Percentiles rank a stretch among this genome's conserved stretches.
phyloP scores from a whole-genome alignment of 2,113 vertebrate species.

The Apteryx owenii region DNA sequence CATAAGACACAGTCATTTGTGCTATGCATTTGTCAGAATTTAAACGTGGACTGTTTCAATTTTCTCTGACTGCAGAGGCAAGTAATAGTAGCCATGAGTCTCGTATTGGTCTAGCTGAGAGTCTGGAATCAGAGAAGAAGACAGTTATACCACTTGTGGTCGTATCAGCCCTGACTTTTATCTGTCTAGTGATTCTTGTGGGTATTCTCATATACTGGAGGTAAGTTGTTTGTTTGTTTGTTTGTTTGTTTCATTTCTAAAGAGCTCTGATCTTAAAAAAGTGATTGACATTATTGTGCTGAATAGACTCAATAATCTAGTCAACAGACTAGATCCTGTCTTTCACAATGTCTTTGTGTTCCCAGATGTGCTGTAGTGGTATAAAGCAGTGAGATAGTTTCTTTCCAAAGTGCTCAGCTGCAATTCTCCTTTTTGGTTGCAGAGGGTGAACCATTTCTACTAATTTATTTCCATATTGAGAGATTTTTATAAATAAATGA shows the following conservation, averaged over 20 bases:
- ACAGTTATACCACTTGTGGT: conserved; percentile 92
- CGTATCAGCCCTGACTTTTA: conserved; percentile 92
- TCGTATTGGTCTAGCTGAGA: conserved; percentile 87
- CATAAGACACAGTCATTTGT: conserved; percentile 51
- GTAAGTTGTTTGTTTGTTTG: conserved; percentile 76
- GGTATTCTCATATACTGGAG: conserved; percentile 98
- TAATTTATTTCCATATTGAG: neutral
- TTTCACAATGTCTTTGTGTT: neutral
- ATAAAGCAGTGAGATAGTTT: neutral
- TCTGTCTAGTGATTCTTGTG: conserved; percentile 92
- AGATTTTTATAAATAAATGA: neutral
- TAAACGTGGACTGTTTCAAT: conserved; percentile 79
- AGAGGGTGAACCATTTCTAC: neutral
- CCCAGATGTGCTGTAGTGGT: neutral
- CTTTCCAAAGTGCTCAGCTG: neutral
- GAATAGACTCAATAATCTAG: neutral
- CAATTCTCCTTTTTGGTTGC: neutral
- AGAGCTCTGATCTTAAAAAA: conserved; percentile 35
- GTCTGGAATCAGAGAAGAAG: conserved; percentile 87
- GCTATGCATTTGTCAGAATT: conserved; percentile 59
- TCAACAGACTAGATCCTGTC: neutral
- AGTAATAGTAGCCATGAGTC: conserved; percentile 99
- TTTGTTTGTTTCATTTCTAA: neutral
- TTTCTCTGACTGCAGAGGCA: conserved; percentile 88
- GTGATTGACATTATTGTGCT: neutral